Percentiles rank a stretch among this genome's conserved stretches.
Conservation (phyloP, 2,797 vertebrate species). For the Onychomys leucogaster region DNA sequence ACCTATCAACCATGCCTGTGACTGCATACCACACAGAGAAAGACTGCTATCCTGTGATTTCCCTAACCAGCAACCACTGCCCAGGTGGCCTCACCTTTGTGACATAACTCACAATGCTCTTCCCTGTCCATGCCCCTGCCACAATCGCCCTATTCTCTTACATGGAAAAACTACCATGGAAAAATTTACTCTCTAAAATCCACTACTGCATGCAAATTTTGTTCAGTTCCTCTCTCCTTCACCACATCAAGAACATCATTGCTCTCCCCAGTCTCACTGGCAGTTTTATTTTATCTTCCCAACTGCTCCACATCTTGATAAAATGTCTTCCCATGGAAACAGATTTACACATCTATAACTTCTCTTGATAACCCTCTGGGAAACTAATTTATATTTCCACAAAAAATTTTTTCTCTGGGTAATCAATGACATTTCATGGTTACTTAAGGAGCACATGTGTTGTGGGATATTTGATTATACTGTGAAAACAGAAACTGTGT, state of each 20-base stretch:
- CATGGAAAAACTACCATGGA: not conserved
- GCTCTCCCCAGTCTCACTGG: not conserved
- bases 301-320: not conserved
- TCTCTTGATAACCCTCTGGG: not conserved
- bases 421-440: not conserved
- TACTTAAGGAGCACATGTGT: not conserved
- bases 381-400: not conserved
- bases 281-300: not conserved
- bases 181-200: not conserved
- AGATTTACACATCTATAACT: not conserved
- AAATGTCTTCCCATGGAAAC: not conserved
- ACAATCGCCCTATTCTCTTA: not conserved
- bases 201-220: not conserved
- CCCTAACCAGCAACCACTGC: not conserved
- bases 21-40: not conserved
- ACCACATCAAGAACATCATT: not conserved
- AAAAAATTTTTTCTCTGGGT: not conserved
- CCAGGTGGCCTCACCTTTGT: not conserved
- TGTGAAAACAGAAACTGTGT: not conserved
- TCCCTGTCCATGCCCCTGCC: not conserved
- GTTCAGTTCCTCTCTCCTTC: not conserved
- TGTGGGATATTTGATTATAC: not conserved
- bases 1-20: not conserved
- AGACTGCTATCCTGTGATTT: not conserved
- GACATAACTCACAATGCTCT: not conserved